A percentile compares a stretch with the other conserved stretches of the same genome.
These are phyloP conservation scores for Petrocephalus sullivani DNA, from an alignment of 2,797 vertebrate species.

Conservation along the genomic window DNA sequence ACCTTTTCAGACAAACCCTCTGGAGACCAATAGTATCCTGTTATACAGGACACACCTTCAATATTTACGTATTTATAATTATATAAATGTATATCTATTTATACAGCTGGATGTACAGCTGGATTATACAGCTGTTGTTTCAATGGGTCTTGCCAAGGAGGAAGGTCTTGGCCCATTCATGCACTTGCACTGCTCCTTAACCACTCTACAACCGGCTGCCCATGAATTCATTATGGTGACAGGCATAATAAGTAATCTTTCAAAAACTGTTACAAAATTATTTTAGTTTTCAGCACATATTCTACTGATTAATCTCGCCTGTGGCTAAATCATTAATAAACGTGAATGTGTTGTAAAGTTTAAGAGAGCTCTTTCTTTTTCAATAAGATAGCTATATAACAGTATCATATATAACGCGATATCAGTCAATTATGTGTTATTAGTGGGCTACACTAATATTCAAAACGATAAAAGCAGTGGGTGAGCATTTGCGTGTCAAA, in stretches of 20 bases:
- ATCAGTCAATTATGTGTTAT: neutral
- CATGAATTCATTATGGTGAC: neutral
- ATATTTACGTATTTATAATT: slow-evolving; percentile 7
- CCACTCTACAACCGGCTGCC: neutral
- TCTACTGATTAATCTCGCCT: neutral
- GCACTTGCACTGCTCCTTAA: neutral
- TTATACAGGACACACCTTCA: slow-evolving; percentile 4
- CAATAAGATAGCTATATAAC: neutral
- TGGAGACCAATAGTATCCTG: neutral
- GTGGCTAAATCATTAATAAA: neutral
- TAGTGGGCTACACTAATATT: neutral
- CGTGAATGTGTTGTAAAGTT: neutral
- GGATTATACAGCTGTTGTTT: neutral
- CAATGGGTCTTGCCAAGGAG: neutral
- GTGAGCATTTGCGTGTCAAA: neutral
- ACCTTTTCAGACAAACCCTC: slow-evolving; percentile 1
- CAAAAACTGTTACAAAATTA: neutral
- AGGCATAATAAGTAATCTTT: neutral
- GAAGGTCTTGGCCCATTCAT: neutral
- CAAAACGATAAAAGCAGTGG: neutral
- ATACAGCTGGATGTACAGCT: neutral
- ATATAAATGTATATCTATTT: neutral
- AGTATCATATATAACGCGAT: neutral
- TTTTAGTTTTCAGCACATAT: neutral
- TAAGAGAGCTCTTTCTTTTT: neutral